A percentile compares a stretch with the other conserved stretches of the same genome.
These are phyloP conservation scores for Agrochola lychnidis DNA, from an alignment of 2,888 invertebrate genomes.

Conservation along the genomic window DNA sequence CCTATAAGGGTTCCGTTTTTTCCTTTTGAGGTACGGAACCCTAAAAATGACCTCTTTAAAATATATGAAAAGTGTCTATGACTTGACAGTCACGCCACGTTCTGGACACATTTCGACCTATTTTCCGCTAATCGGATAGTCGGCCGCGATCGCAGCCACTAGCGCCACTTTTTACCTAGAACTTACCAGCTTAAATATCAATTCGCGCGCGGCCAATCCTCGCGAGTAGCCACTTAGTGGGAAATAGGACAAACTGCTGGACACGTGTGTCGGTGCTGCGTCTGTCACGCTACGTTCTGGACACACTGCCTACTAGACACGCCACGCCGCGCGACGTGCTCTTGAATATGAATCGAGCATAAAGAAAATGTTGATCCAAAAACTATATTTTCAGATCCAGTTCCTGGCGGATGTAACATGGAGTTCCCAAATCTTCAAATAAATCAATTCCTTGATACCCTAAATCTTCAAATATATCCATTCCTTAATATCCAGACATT, in stretches of 20 bases:
- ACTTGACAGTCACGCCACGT: background rate
- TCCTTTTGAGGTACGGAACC: too few species aligned
- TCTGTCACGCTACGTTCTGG: background rate
- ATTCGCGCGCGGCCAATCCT: background rate
- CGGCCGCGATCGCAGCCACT: background rate
- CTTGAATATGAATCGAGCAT: background rate
- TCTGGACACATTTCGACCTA: background rate
- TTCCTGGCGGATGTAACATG: slow-evolving; percentile 95
- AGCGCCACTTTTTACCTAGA: background rate
- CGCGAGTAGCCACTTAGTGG: background rate
- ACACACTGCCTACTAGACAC: background rate
- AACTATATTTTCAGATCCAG: slow-evolving; percentile 91
- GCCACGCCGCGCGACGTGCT: background rate
- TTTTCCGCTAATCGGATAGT: background rate
- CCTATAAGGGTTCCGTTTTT: too few species aligned
- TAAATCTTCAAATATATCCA: slow-evolving; percentile 88
- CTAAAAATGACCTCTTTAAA: too few species aligned
- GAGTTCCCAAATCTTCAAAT: slow-evolving; percentile 90
- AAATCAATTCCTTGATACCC: slow-evolving; percentile 90
- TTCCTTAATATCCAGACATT: slow-evolving; percentile 84
- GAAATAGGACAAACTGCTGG: background rate
- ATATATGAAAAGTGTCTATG: background rate
- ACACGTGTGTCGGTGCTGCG: background rate
- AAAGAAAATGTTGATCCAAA: background rate
- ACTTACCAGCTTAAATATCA: background rate